A percentile compares a stretch with the other conserved stretches of the same genome.
These are phyloP conservation scores for Rhincodon typus DNA, from an alignment of 2,797 vertebrate species.

Conservation along the genomic window DNA sequence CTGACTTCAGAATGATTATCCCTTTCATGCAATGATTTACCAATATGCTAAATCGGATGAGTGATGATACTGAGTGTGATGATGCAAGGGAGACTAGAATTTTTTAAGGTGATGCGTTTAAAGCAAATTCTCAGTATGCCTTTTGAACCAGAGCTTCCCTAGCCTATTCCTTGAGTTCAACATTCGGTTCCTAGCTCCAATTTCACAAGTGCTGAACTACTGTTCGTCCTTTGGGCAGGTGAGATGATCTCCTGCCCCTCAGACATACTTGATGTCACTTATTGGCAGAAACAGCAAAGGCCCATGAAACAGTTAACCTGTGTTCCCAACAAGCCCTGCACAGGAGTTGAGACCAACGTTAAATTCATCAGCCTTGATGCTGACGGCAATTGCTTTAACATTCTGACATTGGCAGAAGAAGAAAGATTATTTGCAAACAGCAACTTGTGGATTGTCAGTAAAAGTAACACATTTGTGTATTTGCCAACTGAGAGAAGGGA, in stretches of 20 bases:
- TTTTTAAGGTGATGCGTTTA: not conserved
- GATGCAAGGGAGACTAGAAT: not conserved
- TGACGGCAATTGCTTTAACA: not conserved
- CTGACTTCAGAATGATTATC: not conserved
- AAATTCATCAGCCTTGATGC: constrained; percentile 12
- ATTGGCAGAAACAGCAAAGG: not conserved
- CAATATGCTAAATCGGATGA: no score
- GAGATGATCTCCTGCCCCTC: not conserved
- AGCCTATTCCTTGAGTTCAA: not conserved
- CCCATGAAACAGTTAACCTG: not conserved
- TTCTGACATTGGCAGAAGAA: constrained; percentile 6
- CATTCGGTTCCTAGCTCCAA: no score
- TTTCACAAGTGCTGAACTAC: not conserved
- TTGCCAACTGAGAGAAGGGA: constrained; percentile 18
- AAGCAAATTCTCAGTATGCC: not conserved
- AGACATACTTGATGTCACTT: not conserved
- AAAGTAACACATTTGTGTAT: constrained; percentile 19
- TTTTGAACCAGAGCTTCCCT: not conserved
- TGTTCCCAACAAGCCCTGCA: not conserved
- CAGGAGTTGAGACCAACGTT: not conserved
- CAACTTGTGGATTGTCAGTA: not conserved
- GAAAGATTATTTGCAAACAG: not conserved
- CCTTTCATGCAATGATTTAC: not conserved
- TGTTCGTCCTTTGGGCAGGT: not conserved
- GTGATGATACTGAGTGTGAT: not conserved